These are phyloP conservation scores for Homalodisca vitripennis DNA, from an alignment of 1,140 invertebrate genomes.

Conservation along the genomic window DNA sequence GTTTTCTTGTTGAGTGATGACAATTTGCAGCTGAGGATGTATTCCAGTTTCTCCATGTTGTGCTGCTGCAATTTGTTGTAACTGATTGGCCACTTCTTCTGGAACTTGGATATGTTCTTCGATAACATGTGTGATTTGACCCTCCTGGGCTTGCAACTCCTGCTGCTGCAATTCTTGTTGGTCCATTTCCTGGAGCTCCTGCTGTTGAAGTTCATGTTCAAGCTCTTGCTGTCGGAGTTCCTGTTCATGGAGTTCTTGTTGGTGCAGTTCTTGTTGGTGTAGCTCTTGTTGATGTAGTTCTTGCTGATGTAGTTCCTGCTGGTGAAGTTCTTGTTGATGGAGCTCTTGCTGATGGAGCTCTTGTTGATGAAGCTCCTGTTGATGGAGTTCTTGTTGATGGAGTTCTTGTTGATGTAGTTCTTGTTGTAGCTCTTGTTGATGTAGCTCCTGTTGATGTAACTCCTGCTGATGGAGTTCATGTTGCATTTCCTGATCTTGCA, in stretches of 20 bases:
- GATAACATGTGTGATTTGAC: neutral
- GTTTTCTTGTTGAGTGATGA: constrained; percentile 18
- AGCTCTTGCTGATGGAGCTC: constrained; percentile 29
- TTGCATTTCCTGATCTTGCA: constrained; percentile 31
- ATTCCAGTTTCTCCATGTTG: neutral
- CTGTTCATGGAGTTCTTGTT: constrained; percentile 4
- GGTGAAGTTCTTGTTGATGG: constrained; percentile 21
- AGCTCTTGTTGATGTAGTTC: neutral
- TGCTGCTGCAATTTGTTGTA: constrained; percentile 17
- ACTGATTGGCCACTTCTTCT: constrained; percentile 31
- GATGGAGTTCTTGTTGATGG: constrained; percentile 30
- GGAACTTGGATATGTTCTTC: constrained; percentile 37
- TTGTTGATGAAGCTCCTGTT: constrained; percentile 14
- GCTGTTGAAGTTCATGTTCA: constrained; percentile 30
- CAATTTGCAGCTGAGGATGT: constrained; percentile 18
- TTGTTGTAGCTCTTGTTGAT: constrained; percentile 16
- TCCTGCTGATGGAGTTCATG: constrained; percentile 23
- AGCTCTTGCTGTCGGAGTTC: constrained; percentile 13
- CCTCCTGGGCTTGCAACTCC: constrained; percentile 9
- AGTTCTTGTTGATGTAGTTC: constrained; percentile 30
- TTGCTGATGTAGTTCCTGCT: constrained; percentile 1
- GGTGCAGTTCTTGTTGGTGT: neutral
- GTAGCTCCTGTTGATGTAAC: constrained; percentile 12
- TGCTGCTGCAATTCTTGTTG: constrained; percentile 31
- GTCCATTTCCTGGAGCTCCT: constrained; percentile 15